A percentile compares a stretch with the other conserved stretches of the same genome.
Evolutionary conservation across 2,113 vertebrate genomes (phyloP).

Genomic region (Hoplias malabaricus): DNA sequence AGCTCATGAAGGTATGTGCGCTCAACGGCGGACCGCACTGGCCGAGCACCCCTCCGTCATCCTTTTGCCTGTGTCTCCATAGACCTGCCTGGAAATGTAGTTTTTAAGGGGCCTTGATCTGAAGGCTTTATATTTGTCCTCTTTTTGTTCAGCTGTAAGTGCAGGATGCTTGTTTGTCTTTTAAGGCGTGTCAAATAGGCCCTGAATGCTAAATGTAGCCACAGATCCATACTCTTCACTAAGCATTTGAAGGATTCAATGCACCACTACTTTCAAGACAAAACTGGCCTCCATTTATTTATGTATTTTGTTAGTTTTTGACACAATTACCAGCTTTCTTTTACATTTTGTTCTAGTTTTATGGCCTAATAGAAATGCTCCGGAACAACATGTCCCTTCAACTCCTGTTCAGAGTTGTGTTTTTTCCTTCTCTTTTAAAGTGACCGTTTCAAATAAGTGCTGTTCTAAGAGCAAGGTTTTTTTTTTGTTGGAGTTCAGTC

Average conservation of each 20-base stretch:
- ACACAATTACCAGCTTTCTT: no score
- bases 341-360: no score
- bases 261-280: neutral
- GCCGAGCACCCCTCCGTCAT: constrained; percentile 6
- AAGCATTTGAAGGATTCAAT: neutral
- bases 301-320: no score
- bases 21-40: constrained; percentile 17
- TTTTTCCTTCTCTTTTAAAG: no score
- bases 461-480: no score
- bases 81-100: constrained; percentile 40
- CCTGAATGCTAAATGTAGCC: neutral
- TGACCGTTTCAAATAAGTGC: no score
- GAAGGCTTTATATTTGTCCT: neutral
- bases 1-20: constrained; percentile 91
- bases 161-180: neutral
- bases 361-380: no score
- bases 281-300: neutral
- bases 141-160: neutral
- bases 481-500: neutral
- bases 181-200: constrained; percentile 12
- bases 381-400: no score
- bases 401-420: no score
- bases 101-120: neutral
- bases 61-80: constrained; percentile 2
- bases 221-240: neutral